Evolutionary conservation across 2,888 invertebrate genomes (phyloP), one percentile per base, ranked within the genome.

Genomic region (Eupithecia tripunctaria): DNA sequence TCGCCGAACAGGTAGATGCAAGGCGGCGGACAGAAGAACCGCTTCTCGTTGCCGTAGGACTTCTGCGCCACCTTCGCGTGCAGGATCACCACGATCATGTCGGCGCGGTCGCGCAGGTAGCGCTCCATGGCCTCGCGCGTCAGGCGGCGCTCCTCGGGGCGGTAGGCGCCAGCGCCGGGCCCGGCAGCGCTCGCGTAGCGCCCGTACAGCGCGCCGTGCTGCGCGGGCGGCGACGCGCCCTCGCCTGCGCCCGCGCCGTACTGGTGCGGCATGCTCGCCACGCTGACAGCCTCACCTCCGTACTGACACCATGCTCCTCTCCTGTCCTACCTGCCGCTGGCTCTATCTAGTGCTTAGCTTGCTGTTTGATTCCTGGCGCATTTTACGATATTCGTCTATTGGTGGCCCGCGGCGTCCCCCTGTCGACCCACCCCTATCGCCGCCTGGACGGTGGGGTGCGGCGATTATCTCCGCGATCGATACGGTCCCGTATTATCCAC

Each of bases 31-130:
- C 99, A 99, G 95, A 99, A 99, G 94, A 99, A 99, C 77, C 99
- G 96, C 91, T 99, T 99, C 89, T 99, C 99, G 90, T 99, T 99
- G 79, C 99, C 99, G 88, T 99, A 99, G 0, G 99, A 99, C 89
- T 99, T 99, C 92, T 99, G 99, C 43, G 99, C 99, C 67, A 99
- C 99, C 96, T 99, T 99, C 66, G 99, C 99, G 93, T 99, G 99
- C 72, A 99, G 95, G 83, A 99, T 99, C 68, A 99, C 98, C 74
- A 99, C 97, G 29, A 98, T 97, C 98, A 99, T 98, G 90, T 99
- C 99, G 82, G 98, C 97, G 82, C 98, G 96, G 88, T 99, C 99
- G 72, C 98, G 96, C 83, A 99, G 95, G 90, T 99, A 99, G 72
- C 98, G 96, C 89, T 98, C 98, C 99, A 99, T 99, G 56, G 98